Evolutionary conservation across 37 sponge, comb jelly and placozoan species (phyloP).

Genomic region (Hormiphora californensis): DNA sequence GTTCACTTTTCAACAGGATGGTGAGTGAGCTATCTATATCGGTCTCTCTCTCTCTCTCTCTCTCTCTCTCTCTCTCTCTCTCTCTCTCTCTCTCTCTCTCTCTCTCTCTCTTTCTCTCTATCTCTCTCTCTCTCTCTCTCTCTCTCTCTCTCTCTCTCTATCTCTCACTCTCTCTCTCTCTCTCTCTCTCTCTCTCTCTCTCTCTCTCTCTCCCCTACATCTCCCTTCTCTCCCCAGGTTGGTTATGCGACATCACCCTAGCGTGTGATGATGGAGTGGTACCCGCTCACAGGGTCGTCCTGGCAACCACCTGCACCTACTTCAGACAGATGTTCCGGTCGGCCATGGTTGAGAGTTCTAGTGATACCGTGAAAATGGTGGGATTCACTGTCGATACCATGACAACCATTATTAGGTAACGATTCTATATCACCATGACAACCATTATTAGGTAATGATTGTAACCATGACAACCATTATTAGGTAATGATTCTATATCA

Average conservation of each 20-base stretch:
- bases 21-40: background rate
- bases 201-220: background rate
- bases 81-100: background rate
- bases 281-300: slow-evolving; percentile 25
- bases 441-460: no score
- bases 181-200: background rate
- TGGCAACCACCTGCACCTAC: slow-evolving; percentile 44
- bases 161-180: background rate
- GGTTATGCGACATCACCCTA: slow-evolving; percentile 16
- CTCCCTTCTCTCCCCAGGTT: background rate
- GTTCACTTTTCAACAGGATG: background rate
- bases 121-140: background rate
- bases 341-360: background rate
- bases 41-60: background rate
- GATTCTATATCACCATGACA: no score
- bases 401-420: background rate
- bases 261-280: slow-evolving; percentile 43
- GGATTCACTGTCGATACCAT: background rate
- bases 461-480: background rate
- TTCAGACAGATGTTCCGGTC: slow-evolving; percentile 37
- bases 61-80: background rate
- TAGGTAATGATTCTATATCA: no score
- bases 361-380: background rate
- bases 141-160: background rate
- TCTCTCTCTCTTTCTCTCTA: background rate